Evolutionary conservation across 2,888 invertebrate genomes (phyloP).

Genomic region (Arctia plantaginis): DNA sequence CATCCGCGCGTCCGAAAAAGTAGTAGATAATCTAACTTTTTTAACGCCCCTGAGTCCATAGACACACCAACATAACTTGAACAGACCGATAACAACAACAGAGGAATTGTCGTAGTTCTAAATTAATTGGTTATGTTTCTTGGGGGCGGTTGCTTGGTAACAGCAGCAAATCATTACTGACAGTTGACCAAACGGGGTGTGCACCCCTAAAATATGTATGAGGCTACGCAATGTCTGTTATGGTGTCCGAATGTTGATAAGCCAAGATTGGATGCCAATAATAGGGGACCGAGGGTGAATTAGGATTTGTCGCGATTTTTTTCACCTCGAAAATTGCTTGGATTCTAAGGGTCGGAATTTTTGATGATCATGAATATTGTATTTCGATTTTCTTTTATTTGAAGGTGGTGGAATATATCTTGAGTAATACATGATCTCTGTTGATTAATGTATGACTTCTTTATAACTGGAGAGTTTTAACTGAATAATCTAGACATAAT

Average conservation of each 20-base stretch:
- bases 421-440: slow-evolving; percentile 34
- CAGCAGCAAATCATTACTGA: slow-evolving; percentile 86
- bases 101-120: slow-evolving; percentile 44
- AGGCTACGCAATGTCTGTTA: slow-evolving; percentile 83
- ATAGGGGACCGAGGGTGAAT: slow-evolving; percentile 69
- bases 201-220: slow-evolving; percentile 86
- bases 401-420: slow-evolving; percentile 36
- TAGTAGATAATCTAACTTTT: slow-evolving; percentile 85
- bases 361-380: slow-evolving; percentile 59
- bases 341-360: slow-evolving; percentile 57
- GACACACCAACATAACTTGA: slow-evolving; percentile 55
- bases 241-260: slow-evolving; percentile 87
- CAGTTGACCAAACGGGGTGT: slow-evolving; percentile 86
- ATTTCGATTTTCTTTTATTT: slow-evolving; percentile 52
- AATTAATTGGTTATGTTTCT: slow-evolving; percentile 54
- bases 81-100: background rate
- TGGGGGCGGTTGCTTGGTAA: slow-evolving; percentile 81
- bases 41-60: slow-evolving; percentile 77
- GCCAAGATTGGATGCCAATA: slow-evolving; percentile 81
- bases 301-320: slow-evolving; percentile 76
- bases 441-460: slow-evolving; percentile 11
- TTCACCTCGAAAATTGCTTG: slow-evolving; percentile 57
- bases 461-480: slow-evolving; percentile 18
- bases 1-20: slow-evolving; percentile 81
- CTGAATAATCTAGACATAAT: background rate